phyloP scores from a whole-genome alignment of 2,888 invertebrate species.

The Meiosimyza decipiens region DNA sequence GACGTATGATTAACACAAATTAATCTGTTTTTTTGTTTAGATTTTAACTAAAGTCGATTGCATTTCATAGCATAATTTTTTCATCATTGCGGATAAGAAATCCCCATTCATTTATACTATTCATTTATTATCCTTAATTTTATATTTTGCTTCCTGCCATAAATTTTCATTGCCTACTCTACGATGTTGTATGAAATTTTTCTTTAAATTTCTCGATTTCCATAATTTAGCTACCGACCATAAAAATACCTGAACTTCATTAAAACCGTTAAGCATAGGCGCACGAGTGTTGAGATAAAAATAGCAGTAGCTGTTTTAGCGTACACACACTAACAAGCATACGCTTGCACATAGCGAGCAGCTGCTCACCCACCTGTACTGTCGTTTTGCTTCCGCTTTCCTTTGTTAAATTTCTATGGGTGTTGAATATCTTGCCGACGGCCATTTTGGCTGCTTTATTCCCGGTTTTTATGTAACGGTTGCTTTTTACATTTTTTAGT shows the following conservation, averaged over 20 bases:
- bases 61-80: too few relatives aligned
- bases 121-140: too few relatives aligned
- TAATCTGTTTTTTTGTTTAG: too few relatives aligned
- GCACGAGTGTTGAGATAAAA: not conserved
- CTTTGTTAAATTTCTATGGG: constrained; percentile 23
- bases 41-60: too few relatives aligned
- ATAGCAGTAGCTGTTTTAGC: not conserved
- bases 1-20: too few relatives aligned
- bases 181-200: not conserved
- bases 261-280: not conserved
- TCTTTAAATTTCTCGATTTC: not conserved
- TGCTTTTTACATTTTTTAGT: not conserved
- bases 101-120: too few relatives aligned
- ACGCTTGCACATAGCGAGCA: not conserved
- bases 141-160: too few relatives aligned
- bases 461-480: not conserved
- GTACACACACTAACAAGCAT: not conserved
- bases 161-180: constrained; percentile 8
- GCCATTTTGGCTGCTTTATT: constrained; percentile 10
- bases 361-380: not conserved
- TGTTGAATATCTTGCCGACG: constrained; percentile 26
- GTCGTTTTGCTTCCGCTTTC: not conserved
- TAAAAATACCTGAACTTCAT: constrained; percentile 11
- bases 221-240: not conserved
- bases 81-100: too few relatives aligned